Evolutionary conservation across 2,113 vertebrate species (phyloP).

Genomic region (Crotalus viridis): DNA sequence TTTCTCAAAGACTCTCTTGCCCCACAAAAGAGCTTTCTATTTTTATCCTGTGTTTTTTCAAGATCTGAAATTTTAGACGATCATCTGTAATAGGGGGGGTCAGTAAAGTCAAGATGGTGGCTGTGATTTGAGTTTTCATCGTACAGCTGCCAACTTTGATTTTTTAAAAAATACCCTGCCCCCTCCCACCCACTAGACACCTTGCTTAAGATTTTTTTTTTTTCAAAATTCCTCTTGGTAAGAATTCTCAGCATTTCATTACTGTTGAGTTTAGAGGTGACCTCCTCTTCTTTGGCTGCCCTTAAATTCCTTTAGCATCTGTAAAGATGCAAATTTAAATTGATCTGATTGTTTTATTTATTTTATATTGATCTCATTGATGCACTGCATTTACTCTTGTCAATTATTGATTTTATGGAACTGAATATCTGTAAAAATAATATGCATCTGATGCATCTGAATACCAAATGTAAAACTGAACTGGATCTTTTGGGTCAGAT

Average conservation of each 20-base stretch:
- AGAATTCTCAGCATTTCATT: not conserved
- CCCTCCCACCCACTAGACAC: not conserved
- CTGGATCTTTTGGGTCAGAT: not conserved
- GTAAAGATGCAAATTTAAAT: not conserved
- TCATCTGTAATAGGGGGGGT: not conserved
- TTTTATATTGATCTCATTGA: not conserved
- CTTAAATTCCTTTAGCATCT: not conserved
- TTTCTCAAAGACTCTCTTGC: not conserved
- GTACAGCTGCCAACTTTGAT: not conserved
- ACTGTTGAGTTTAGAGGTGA: not conserved
- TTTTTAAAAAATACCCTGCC: not conserved
- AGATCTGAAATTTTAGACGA: not conserved
- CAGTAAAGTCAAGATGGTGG: not conserved
- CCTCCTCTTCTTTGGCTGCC: not conserved
- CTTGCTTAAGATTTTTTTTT: not conserved
- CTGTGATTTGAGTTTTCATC: not conserved
- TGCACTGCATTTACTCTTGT: not conserved
- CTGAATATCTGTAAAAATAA: not conserved
- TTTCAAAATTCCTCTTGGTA: not conserved
- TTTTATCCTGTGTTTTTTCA: not conserved
- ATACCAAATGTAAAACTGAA: not conserved
- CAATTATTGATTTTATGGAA: not conserved
- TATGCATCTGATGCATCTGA: not conserved
- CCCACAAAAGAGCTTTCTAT: not conserved
- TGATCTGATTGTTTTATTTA: not conserved